Conservation (phyloP, 1,140 invertebrate genomes). For the Vollenhovia emeryi region DNA sequence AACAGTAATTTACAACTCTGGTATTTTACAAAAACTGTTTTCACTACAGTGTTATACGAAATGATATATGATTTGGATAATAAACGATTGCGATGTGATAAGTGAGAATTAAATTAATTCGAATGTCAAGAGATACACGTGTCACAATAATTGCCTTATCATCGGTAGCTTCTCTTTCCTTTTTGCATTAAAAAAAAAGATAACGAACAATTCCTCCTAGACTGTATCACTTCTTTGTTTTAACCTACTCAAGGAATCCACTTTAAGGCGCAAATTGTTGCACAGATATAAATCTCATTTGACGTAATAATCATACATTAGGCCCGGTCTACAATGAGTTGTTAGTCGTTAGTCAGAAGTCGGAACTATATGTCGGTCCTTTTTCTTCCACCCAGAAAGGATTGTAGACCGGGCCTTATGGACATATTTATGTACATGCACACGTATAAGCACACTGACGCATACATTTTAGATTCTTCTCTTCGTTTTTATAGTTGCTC, state of each 20-base stretch:
- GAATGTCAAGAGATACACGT: slow-evolving; percentile 52
- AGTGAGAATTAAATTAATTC: slow-evolving; percentile 60
- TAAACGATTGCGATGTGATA: slow-evolving; percentile 54
- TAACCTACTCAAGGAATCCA: slow-evolving; percentile 44
- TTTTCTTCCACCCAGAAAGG: too few relatives aligned
- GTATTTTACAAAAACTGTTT: slow-evolving; percentile 73
- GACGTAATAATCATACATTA: slow-evolving; percentile 58
- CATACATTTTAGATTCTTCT: slow-evolving; percentile 36
- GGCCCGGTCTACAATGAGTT: too few relatives aligned
- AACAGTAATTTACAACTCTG: slow-evolving; percentile 40
- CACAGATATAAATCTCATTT: slow-evolving; percentile 46
- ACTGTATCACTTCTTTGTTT: slow-evolving; percentile 53
- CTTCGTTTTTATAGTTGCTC: background rate
- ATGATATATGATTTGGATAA: slow-evolving; percentile 61
- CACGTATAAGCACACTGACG: background rate
- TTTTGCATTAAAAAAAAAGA: slow-evolving; percentile 68
- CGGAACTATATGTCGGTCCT: too few relatives aligned
- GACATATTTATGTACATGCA: slow-evolving; percentile 57
- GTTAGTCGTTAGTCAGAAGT: too few relatives aligned
- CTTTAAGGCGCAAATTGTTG: slow-evolving; percentile 55
- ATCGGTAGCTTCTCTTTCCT: background rate
- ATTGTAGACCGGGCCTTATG: too few relatives aligned
- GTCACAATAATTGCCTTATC: slow-evolving; percentile 46
- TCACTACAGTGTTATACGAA: slow-evolving; percentile 72
- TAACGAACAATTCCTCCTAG: slow-evolving; percentile 71